Evolutionary conservation across 2,888 invertebrate species (phyloP), one percentile per base, ranked within the genome.

Genomic region (Podabrus alpinus): DNA sequence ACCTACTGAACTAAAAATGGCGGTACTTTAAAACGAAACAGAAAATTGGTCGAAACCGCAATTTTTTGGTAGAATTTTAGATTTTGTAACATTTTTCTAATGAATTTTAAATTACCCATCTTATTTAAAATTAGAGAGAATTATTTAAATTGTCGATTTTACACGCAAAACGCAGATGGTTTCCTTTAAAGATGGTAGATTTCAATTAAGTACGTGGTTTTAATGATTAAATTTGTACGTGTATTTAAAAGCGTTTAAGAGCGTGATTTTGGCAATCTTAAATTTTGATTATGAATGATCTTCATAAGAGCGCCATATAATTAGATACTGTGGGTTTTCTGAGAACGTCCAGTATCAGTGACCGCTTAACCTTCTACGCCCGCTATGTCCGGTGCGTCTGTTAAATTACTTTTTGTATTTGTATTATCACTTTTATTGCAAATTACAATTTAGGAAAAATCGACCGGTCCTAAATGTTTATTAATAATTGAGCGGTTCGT

Each of bases 391-490:
- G 78, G 78, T 76, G 71, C 76, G 73, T 71, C 74, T 76, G 76
- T 76, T 72, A 72, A 77, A 74, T 74, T 77, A 77, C 77, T 74
- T 77, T 76, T 74, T 74, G 74, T 64, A 62, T 70, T 61, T 70
- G 17, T 81, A 81, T 83, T 82, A 79, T 82, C 83, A 81, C 82
- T 83, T 82, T 81, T 78, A 81, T 81, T 79, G 81, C 80, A 82
- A 83, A 83, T 83, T 84, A 84, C 83, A 84, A 83, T 80, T 81
- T 81, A 83, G 83, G 83, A 83, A 81, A 81, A 80, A 76, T 78
- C 77, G 75, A 80, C 75, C 81, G 79, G 80, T 81, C 82, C 78
- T 81, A 81, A 79, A 77, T 78, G n/a, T 71, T 77, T 72, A 73
- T 80, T 82, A 80, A 80, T 79, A 78, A 74, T 69, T n/a, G 45